Conservation (phyloP, 2,888 invertebrate genomes). For the Acronicta aceris region DNA sequence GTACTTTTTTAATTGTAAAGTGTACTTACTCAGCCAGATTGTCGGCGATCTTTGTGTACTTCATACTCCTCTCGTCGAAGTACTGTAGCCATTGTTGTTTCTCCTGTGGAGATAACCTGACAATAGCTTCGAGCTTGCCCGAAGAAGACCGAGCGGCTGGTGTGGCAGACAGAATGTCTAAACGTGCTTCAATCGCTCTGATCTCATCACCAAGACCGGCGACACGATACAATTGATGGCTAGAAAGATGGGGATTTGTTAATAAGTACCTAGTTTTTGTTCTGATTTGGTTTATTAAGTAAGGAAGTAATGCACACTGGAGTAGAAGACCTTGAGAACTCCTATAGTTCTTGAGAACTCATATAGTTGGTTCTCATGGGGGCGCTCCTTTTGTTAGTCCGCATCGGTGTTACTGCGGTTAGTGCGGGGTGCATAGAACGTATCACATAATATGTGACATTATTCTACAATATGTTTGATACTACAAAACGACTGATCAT, state of each 20-base stretch:
- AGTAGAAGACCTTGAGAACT: no score
- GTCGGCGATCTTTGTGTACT: conserved; percentile 72
- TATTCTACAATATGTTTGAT: no score
- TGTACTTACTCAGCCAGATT: conserved; percentile 79
- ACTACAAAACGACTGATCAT: no score
- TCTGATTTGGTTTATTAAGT: no score
- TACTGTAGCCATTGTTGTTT: conserved; percentile 75
- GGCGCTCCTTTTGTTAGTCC: no score
- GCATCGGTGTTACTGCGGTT: no score
- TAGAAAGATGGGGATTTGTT: conserved; percentile 49
- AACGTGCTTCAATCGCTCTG: conserved; percentile 64
- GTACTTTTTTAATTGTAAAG: neutral
- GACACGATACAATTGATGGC: conserved; percentile 78
- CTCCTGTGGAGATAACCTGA: conserved; percentile 76
- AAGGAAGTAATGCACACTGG: no score
- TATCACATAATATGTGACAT: no score
- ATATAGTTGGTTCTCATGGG: no score
- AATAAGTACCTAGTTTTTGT: neutral
- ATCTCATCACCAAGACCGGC: conserved; percentile 70
- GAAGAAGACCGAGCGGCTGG: conserved; percentile 66
- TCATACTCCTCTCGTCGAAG: conserved; percentile 70
- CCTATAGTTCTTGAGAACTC: no score
- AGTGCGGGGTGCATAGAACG: no score
- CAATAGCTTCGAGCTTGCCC: conserved; percentile 73
- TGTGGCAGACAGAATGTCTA: conserved; percentile 75